Evolutionary conservation across 1,140 invertebrate genomes (phyloP), one percentile per base, ranked within the genome.

Genomic region (Lineus longissimus): DNA sequence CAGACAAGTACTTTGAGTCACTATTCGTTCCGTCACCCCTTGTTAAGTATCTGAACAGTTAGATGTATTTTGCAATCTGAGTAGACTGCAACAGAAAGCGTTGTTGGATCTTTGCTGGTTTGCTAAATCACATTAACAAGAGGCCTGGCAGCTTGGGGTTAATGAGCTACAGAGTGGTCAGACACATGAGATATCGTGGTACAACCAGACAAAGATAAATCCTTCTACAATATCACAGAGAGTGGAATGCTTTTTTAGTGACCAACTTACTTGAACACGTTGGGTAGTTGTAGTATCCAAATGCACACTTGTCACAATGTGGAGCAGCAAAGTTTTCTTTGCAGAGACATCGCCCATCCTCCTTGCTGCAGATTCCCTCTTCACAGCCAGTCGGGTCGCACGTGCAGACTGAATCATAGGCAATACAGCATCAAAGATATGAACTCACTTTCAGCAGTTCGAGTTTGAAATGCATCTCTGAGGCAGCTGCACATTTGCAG

Each of bases 381-480:
- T 88, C 83, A 0, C 94, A 95, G 7, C 97, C 97, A 65, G 88
- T 87, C 0, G 86, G 85, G 76, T 98, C 95, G 78, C 97, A 99
- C 70, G 91, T 90, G 79, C 97, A 99, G 74, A 90, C 94, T 97
- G 72, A 23, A 54, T 64, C 75, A 40, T 59, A 67, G 63, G 22
- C 62, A 59, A 61, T 11, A 23, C 17, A 61, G 29, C n/a, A 43
- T 29, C 31, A 62, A 19, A 19, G 9, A 60, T 29, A 51, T 45
- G 54, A 22, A 55, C 1, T 55, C 55, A 17, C 17, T 55, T 1
- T 22, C 1, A 23, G 4, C 19, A 59, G 58, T 55, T 27, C 25
- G 27, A 41, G 1, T 23, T 47, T 4, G 9, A 47, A 47, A 47
- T n/a, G n/a, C n/a, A n/a, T n/a, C n/a, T n/a, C n/a, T n/a, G n/a